Evolutionary conservation across 1,140 invertebrate species (phyloP), one percentile per base, ranked within the genome.

Genomic region (Bombyx mori): DNA sequence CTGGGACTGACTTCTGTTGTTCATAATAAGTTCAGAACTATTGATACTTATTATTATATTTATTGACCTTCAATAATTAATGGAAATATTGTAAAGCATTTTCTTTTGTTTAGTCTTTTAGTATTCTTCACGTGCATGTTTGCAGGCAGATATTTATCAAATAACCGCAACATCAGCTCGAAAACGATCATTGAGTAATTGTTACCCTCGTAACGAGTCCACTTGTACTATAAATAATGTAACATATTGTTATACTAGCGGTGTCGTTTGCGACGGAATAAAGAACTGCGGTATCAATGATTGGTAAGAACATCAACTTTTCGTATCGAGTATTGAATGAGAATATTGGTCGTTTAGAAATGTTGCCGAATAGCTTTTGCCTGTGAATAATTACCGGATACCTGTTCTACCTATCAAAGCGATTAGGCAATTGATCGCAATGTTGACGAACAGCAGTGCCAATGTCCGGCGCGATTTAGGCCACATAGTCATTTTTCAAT

Each of bases 241-340:
- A 0, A 26, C 73, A 9, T 84, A 64, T 54, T 86, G 83, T 44
- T 80, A 84, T 55, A 86, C 81, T 9, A 80, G 66, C 35, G 81
- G 81, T 2, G 81, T 84, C 0, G 79, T 82, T 0, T 86, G 83
- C 53, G 83, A 86, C 22, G 82, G 82, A 8, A 82, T 86, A 54
- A 77, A 79, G 42, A 84, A 86, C 57, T 84, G 81, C 43, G 82
- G 81, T 3, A 73, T 81, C 8, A 62, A 70, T 10, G 78, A 86
- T 56, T 84, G 81, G 79, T 86, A 55, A 47, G 26, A 18, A 10
- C 49, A 45, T 35, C 26, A 35, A 35, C 26, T 3, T 35, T 35
- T 35, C 26, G 26, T 35, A 35, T 5, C 26, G 26, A 35, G 26
- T 35, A 35, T 35, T 35, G 26, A 35, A 35, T 35, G 4, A 2